Evolutionary conservation across 2,113 vertebrate species (phyloP), one percentile per base, ranked within the genome.

Genomic region (Rana temporaria): DNA sequence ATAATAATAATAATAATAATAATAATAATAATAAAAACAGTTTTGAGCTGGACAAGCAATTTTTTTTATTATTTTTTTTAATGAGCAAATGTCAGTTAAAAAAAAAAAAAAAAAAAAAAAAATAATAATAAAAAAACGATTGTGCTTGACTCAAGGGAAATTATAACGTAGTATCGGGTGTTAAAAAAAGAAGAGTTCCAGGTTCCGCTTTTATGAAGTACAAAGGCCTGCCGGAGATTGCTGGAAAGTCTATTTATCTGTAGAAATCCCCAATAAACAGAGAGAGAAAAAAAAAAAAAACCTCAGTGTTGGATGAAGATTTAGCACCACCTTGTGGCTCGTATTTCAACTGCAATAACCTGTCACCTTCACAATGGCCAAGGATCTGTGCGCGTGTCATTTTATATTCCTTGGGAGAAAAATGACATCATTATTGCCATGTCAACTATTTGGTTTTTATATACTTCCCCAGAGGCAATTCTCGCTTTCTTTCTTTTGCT

Each of bases 311-410:
- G 62, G 55, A 34, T 78, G 76, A 78, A 65, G 64, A 78, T 78
- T 53, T 78, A 78, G 63, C 52, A 66, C 63, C 76, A 78, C 76
- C 76, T 56, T 34, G 76, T 78, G 76, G 76, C 26, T 78, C 48
- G 53, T 34, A 20, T 56, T 67, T 30, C 52, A 78, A 55, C 20
- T 74, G 59, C 71, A 59, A 34, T 74, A 22, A 59, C 19, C 42
- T 48, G 42, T 48, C 42, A 48, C 42, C 7, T 2, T 8, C 34
- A 8, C 34, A 5, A 38, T 48, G 42, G 42, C 42, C 42, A 48
- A 14, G 42, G 12, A 2, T 48, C 42, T 12, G 42, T 48, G 42
- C 42, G 2, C 14, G 42, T 48, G 42, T 48, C 71, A 32, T 38
- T 34, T 59, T 20, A 22, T 14, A 60, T 38, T 56, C 55, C 42